These are phyloP conservation scores for Amphimedon queenslandica DNA, from an alignment of 37 sponge, comb jelly and placozoan genomes.

Conservation along the genomic window DNA sequence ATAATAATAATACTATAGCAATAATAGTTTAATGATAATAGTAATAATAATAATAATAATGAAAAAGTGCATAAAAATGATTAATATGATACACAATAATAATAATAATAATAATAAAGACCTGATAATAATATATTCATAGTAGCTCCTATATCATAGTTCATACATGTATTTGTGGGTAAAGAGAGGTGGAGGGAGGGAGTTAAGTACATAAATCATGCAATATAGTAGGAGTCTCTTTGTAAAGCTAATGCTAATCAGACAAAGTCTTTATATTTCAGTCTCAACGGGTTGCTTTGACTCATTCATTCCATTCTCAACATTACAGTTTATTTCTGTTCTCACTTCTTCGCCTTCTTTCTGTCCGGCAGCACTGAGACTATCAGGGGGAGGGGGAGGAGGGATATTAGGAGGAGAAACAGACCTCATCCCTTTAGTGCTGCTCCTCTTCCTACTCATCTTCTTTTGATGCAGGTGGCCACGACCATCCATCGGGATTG, in stretches of 20 bases:
- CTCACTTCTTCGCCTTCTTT: not conserved
- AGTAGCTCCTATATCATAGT: no score
- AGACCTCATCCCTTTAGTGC: constrained; percentile 21
- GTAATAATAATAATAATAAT: no score
- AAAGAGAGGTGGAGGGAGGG: no score
- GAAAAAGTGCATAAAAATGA: no score
- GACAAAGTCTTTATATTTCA: not conserved
- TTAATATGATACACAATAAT: no score
- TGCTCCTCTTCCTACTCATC: constrained; percentile 1
- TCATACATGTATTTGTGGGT: no score
- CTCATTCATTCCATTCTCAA: not conserved
- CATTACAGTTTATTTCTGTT: not conserved
- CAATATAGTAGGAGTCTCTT: no score
- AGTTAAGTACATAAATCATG: no score
- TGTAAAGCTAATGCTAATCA: no score
- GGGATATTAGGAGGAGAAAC: constrained; percentile 53
- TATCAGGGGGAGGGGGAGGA: constrained; percentile 52
- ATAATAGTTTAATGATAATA: no score
- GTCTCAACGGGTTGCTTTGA: not conserved
- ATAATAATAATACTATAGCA: no score
- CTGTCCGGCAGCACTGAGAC: not conserved
- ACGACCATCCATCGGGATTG: not conserved
- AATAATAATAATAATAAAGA: not conserved
- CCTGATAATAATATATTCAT: not conserved
- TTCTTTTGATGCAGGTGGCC: constrained; percentile 10